Evolutionary conservation across 2,113 vertebrate genomes (phyloP).

Genomic region (Myiozetetes cayanensis): DNA sequence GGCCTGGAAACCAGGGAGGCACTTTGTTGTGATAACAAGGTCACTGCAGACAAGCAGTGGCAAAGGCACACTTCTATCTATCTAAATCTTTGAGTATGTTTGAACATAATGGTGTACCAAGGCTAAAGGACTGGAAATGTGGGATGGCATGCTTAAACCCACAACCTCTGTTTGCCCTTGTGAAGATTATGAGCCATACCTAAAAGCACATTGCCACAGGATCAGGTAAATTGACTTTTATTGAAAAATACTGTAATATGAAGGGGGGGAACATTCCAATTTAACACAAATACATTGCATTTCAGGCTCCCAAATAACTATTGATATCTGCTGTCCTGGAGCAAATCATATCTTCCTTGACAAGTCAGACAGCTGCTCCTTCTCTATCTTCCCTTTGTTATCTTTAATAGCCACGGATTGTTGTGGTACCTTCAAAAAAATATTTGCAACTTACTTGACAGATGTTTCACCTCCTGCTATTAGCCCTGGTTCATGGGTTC

Average conservation of each 20-base stretch:
- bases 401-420: slow-evolving; percentile 39
- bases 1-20: background rate
- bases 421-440: slow-evolving; percentile 18
- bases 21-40: background rate
- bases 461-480: slow-evolving; percentile 20
- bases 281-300: slow-evolving; percentile 37
- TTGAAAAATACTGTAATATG: slow-evolving; percentile 39
- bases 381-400: slow-evolving; percentile 40
- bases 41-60: background rate
- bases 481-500: slow-evolving; percentile 27
- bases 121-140: slow-evolving; percentile 17
- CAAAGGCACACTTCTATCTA: background rate
- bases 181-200: slow-evolving; percentile 42
- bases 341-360: slow-evolving; percentile 53
- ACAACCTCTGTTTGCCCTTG: slow-evolving; percentile 42
- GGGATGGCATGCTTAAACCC: background rate
- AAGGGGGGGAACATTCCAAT: slow-evolving; percentile 4
- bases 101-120: background rate
- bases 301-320: slow-evolving; percentile 58
- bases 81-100: background rate
- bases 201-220: background rate
- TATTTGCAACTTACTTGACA: background rate
- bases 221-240: slow-evolving; percentile 54
- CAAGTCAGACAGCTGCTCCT: slow-evolving; percentile 45
- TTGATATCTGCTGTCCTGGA: slow-evolving; percentile 59